Evolutionary conservation across 2,113 vertebrate genomes (phyloP), one percentile per base, ranked within the genome.

Genomic region (Dasyornis broadbenti): DNA sequence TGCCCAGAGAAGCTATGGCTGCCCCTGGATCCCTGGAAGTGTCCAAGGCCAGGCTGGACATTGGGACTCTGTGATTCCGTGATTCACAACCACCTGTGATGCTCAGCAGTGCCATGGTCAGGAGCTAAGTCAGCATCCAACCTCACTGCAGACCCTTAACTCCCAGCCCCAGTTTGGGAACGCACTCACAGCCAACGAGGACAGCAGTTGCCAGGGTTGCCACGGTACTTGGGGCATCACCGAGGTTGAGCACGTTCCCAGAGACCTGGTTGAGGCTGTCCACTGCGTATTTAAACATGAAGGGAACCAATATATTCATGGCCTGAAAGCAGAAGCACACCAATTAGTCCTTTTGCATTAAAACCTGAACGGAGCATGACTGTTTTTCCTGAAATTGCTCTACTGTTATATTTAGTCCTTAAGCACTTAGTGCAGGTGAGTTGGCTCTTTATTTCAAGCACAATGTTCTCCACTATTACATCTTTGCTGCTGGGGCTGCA

Each of bases 201-300:
- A 99, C 97, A 49, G 99, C 98, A 60, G 99, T 99, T 96, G 99
- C 99, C 98, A 99, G 98, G 85, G 99, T 99, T 96, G 98, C 98
- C 97, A 98, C 99, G 27, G 99, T 99, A 97, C 98, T 98, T 66
- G 99, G 98, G 82, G 99, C 99, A 93, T 99, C 98, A 92, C 96
- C 97, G 89, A 99, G 98, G 98, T 99, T 98, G 96, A 99, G 98
- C 97, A 99, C 97, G 92, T 99, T 98, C 97, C 99, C 99, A 84
- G 99, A 99, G 95, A 99, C 97, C 98, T 99, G 98, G 98, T 99
- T 99, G 95, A 99, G 99, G 98, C 82, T 98, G 97, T 99, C 99
- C 97, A 99, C 99, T 93, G 98, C 99, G 97, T 99, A 99, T 98
- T 99, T 99, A 98, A 99, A 99, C 99, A 99, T 99, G 99, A 99